Base-by-base conservation (phyloP, 2,888 invertebrate genomes). In the Diaperis boleti region DNA sequence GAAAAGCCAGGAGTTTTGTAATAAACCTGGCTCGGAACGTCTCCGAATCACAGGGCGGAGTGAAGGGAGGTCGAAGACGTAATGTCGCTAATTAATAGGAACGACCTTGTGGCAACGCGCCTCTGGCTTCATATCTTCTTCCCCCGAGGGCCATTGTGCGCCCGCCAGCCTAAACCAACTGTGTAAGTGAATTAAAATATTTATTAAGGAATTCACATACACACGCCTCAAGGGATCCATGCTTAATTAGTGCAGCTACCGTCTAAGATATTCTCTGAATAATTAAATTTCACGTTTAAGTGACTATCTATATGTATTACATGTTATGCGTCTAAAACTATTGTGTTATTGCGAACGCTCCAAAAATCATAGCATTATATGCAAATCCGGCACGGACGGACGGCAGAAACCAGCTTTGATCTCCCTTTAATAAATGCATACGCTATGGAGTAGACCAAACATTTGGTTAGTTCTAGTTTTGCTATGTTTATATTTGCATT, bases 131-230 rank as follows among this genome's bases (percentile, higher is more conserved):
- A 78, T 76, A 75, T 77, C 75, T 76, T 71, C 74, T 72, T 74
- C 80, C 76, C 79, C 63, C 50, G 78, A 75, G 79, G 72, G 75
- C 77, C 78, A 79, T 80, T 77, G 76, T 76, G 69, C 75, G 72
- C 76, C 78, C 77, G 74, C 74, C 75, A 75, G 77, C 77, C 79
- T 79, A 79, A 80, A 78, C 79, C 79, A 78, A 79, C 80, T 79
- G 77, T 77, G 76, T 79, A 80, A 80, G 79, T 80, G 81, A 81
- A 81, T 81, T 80, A 79, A 81, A 81, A 80, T 81, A 81, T 81
- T 81, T 81, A 81, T 81, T 79, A 80, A 79, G 79, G 78, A 80
- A 79, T 79, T 79, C 79, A 77, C 78, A 79, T 78, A 77, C 74
- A 78, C 74, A 73, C 73, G 74, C 72, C 77, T 74, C 77, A 42